phyloP scores from a whole-genome alignment of 1,140 invertebrate species.

The Ceratitis capitata region DNA sequence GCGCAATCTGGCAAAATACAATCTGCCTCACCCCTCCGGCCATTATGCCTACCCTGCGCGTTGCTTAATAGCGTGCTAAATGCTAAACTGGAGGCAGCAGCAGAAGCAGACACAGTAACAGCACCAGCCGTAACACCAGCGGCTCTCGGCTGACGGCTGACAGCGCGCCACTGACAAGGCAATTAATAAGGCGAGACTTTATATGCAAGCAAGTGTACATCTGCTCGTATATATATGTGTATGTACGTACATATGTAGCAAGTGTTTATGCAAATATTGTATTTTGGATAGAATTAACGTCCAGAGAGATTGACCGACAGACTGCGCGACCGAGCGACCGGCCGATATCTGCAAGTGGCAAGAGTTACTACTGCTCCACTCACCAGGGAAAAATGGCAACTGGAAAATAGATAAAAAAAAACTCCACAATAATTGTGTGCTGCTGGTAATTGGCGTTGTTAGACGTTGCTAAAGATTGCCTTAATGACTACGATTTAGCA shows the following conservation, averaged over 20 bases:
- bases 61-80: background rate
- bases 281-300: background rate
- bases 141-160: background rate
- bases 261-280: background rate
- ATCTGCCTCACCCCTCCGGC: background rate
- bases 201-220: too few relatives aligned
- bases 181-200: slow-evolving; percentile 17
- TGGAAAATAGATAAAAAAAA: background rate
- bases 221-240: background rate
- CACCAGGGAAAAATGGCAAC: background rate
- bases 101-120: too few relatives aligned
- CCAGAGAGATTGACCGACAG: background rate
- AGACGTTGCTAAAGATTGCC: background rate
- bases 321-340: background rate
- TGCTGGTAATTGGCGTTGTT: background rate
- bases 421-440: background rate
- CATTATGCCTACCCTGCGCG: background rate
- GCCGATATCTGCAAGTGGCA: background rate
- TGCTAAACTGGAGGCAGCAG: background rate
- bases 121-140: too few relatives aligned
- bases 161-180: background rate
- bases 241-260: background rate
- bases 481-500: background rate
- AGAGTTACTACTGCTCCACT: background rate
- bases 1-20: background rate